Evolutionary conservation across 2,888 invertebrate species (phyloP).

Genomic region (Trichacis sp.): DNA sequence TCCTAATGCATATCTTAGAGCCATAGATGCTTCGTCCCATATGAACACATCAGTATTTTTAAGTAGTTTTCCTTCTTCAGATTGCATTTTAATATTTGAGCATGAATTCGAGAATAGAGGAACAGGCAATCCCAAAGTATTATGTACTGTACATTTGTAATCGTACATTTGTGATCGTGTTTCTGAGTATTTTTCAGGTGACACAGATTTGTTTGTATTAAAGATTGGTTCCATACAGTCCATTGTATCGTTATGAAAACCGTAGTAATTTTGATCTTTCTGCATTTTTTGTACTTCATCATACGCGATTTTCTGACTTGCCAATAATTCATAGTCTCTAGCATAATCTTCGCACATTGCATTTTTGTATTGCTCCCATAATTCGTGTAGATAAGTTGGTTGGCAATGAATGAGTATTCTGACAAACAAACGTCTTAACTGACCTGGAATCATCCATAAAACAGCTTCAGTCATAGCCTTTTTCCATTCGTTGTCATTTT

Average conservation of each 20-base stretch:
- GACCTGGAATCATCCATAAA: constrained; percentile 44
- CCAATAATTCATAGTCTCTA: not conserved
- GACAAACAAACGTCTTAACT: constrained; percentile 52
- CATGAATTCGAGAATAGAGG: constrained; percentile 25
- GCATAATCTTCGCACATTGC: constrained; percentile 41
- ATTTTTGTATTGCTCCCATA: constrained; percentile 42
- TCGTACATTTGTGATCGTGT: constrained; percentile 25
- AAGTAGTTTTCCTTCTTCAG: too few species aligned
- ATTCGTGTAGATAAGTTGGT: constrained; percentile 38
- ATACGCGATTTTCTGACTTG: constrained; percentile 28
- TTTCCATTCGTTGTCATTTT: constrained; percentile 24
- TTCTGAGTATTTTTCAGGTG: constrained; percentile 12
- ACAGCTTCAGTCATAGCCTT: too few species aligned
- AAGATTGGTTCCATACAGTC: constrained; percentile 7
- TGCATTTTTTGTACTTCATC: constrained; percentile 28
- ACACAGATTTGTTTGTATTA: not conserved
- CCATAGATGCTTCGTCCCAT: too few species aligned
- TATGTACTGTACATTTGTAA: too few species aligned
- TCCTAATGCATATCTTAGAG: too few species aligned
- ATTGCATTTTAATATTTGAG: too few species aligned
- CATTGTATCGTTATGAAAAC: constrained; percentile 14
- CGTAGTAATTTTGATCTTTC: constrained; percentile 16
- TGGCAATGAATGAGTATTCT: too few species aligned
- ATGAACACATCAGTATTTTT: too few species aligned
- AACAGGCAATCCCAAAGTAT: constrained; percentile 34